phyloP scores from a whole-genome alignment of 2,113 vertebrate genomes.

The Leptobrachium ailaonicum region DNA sequence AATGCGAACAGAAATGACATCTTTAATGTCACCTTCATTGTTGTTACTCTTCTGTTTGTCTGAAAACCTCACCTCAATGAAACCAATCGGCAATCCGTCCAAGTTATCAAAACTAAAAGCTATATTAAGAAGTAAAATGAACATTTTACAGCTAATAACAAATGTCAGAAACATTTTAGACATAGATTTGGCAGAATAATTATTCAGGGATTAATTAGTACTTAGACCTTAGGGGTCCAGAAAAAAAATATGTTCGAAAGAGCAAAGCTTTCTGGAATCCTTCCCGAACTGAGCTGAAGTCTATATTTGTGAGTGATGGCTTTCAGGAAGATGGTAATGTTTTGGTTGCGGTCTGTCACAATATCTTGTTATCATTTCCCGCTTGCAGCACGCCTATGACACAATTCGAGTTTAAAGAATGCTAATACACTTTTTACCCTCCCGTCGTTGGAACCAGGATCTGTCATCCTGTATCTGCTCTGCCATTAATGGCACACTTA shows the following conservation, averaged over 20 bases:
- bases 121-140: too few relatives aligned
- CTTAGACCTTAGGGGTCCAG: background rate
- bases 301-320: constrained; percentile 5
- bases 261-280: background rate
- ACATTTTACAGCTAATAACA: background rate
- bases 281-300: background rate
- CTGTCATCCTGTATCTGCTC: background rate
- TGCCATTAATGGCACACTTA: constrained; percentile 7
- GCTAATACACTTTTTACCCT: background rate
- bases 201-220: constrained; percentile 23
- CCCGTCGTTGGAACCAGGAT: background rate
- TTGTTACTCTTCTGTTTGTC: too few relatives aligned
- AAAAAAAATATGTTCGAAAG: background rate
- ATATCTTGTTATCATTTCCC: background rate
- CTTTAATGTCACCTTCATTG: too few relatives aligned
- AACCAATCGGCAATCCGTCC: too few relatives aligned
- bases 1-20: too few relatives aligned
- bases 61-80: too few relatives aligned
- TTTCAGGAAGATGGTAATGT: background rate
- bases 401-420: background rate
- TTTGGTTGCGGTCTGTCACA: background rate
- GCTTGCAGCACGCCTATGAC: background rate
- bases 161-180: constrained; percentile 2
- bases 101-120: too few relatives aligned
- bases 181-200: constrained; percentile 17